Conservation (phyloP, 2,113 vertebrate genomes). For the Myotis davidii region DNA sequence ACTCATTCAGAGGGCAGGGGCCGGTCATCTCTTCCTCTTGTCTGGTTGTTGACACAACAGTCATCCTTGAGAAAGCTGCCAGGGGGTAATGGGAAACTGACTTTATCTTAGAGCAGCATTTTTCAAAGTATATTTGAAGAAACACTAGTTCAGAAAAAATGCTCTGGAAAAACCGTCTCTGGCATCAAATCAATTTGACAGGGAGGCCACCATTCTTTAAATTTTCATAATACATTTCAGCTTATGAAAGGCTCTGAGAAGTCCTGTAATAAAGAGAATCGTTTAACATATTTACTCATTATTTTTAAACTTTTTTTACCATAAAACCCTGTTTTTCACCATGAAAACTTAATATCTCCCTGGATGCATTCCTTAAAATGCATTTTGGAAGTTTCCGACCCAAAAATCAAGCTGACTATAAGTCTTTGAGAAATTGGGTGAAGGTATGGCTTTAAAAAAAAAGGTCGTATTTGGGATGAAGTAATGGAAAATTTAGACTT, state of each 20-base stretch:
- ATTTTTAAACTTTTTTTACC: neutral
- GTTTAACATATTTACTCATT: neutral
- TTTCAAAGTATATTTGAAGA: neutral
- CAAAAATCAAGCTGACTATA: neutral
- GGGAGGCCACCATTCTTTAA: neutral
- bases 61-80: neutral
- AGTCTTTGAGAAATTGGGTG: neutral
- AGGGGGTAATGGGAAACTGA: neutral
- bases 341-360: neutral
- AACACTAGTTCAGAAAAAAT: slow-evolving; percentile 2
- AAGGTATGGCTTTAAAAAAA: neutral
- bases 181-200: neutral
- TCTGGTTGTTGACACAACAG: neutral
- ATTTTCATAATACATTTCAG: neutral
- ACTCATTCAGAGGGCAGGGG: neutral
- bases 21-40: neutral
- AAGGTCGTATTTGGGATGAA: neutral
- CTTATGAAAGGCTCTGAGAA: neutral
- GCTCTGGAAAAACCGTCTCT: neutral
- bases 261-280: neutral
- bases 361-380: neutral
- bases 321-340: neutral
- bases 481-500: slow-evolving; percentile 15
- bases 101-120: neutral
- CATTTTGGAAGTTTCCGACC: slow-evolving; percentile 6